A percentile compares a stretch with the other conserved stretches of the same genome.
Evolutionary conservation across 2,888 invertebrate genomes (phyloP).

Genomic region (Scaptomyza parva): DNA sequence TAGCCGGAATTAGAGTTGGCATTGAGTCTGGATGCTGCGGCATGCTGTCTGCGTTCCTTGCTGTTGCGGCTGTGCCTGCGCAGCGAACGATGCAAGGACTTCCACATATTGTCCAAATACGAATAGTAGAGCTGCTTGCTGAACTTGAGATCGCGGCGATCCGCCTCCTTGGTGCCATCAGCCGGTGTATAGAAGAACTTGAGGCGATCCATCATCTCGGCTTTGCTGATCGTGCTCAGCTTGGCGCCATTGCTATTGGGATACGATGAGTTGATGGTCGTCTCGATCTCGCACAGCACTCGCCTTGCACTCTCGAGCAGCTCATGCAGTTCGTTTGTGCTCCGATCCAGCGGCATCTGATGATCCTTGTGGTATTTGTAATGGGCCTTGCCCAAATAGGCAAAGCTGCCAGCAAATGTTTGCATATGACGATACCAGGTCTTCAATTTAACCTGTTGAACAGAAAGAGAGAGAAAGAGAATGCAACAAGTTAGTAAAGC

Average conservation of each 20-base stretch:
- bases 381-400: constrained; percentile 75
- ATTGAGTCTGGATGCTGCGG: background rate
- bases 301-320: constrained; percentile 75
- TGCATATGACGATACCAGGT: constrained; percentile 82
- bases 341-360: constrained; percentile 45
- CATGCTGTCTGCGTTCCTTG: constrained; percentile 32
- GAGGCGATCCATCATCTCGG: constrained; percentile 59
- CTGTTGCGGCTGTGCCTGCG: constrained; percentile 32
- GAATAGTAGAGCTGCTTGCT: constrained; percentile 71
- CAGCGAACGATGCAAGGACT: constrained; percentile 44
- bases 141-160: constrained; percentile 70
- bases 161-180: constrained; percentile 46
- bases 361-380: constrained; percentile 67
- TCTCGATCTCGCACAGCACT: constrained; percentile 82
- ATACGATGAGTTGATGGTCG: constrained; percentile 78
- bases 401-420: constrained; percentile 81
- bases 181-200: constrained; percentile 72
- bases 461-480: background rate
- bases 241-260: constrained; percentile 58
- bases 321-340: constrained; percentile 71
- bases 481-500: constrained; percentile 17
- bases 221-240: constrained; percentile 53
- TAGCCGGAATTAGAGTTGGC: background rate
- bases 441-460: constrained; percentile 75
- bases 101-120: constrained; percentile 68